phyloP scores from a whole-genome alignment of 2,888 invertebrate species.

The Melieria picta region DNA sequence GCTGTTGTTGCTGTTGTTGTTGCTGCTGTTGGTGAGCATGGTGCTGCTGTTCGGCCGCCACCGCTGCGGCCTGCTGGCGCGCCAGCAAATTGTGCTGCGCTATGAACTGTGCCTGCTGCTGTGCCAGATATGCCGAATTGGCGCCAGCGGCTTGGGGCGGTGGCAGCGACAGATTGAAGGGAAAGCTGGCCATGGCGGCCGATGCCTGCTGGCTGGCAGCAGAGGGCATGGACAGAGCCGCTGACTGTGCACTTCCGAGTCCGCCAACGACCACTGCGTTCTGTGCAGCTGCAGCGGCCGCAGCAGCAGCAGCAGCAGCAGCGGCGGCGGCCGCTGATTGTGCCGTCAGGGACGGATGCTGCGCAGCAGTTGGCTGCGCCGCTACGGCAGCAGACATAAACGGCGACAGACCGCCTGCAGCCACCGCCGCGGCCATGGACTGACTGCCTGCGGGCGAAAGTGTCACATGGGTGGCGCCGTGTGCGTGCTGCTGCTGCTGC shows the following conservation, averaged over 20 bases:
- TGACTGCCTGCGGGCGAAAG: slow-evolving; percentile 54
- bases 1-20: slow-evolving; percentile 49
- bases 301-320: slow-evolving; percentile 41
- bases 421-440: slow-evolving; percentile 57
- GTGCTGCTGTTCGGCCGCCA: slow-evolving; percentile 62
- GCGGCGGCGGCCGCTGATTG: slow-evolving; percentile 46
- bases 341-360: slow-evolving; percentile 57
- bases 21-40: slow-evolving; percentile 47
- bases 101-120: slow-evolving; percentile 71
- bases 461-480: slow-evolving; percentile 27
- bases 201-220: slow-evolving; percentile 46
- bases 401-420: slow-evolving; percentile 38
- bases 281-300: slow-evolving; percentile 43
- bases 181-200: slow-evolving; percentile 47
- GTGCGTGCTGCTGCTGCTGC: slow-evolving; percentile 30
- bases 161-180: slow-evolving; percentile 62
- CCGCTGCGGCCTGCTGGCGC: slow-evolving; percentile 74
- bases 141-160: slow-evolving; percentile 53
- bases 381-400: slow-evolving; percentile 39
- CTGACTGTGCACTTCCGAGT: slow-evolving; percentile 39
- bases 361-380: slow-evolving; percentile 46
- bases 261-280: slow-evolving; percentile 45
- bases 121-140: slow-evolving; percentile 67
- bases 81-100: slow-evolving; percentile 77
- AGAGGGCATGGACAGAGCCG: slow-evolving; percentile 36